A percentile compares a stretch with the other conserved stretches of the same genome.
Conservation (phyloP, 2,888 invertebrate species). For the Clivina fossor region DNA sequence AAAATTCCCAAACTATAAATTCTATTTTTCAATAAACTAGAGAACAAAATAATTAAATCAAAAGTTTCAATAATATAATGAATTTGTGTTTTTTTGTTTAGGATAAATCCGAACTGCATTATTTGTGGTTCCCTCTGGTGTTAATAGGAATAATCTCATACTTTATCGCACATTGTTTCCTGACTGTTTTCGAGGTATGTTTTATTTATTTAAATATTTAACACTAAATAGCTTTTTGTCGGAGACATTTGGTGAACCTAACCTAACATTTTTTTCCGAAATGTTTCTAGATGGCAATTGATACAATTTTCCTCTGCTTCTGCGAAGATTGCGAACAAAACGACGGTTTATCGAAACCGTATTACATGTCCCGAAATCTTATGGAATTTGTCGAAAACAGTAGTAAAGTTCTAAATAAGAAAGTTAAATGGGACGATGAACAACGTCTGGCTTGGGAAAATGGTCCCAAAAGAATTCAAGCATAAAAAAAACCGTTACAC, state of each 20-base stretch:
- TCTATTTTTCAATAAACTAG: no score
- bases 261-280: conserved; percentile 1
- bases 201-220: conserved; percentile 6
- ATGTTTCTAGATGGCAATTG: conserved; percentile 64
- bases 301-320: conserved; percentile 69
- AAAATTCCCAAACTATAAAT: no score
- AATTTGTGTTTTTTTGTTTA: conserved; percentile 17
- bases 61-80: conserved; percentile 6
- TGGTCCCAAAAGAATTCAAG: conserved; percentile 14
- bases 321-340: conserved; percentile 69
- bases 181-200: conserved; percentile 74
- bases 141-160: conserved; percentile 67
- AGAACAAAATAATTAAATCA: conserved; percentile 8
- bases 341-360: conserved; percentile 63
- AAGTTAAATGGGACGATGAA: conserved; percentile 26
- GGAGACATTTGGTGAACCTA: not conserved
- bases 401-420: conserved; percentile 53
- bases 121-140: conserved; percentile 64
- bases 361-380: conserved; percentile 66
- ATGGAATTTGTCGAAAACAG: conserved; percentile 68
- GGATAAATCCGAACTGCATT: conserved; percentile 49
- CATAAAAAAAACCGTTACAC: no score
- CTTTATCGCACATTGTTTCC: conserved; percentile 70
- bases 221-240: not conserved
- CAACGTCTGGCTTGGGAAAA: conserved; percentile 18